Conservation (phyloP, 2,888 invertebrate species). For the Meteorus colon region DNA sequence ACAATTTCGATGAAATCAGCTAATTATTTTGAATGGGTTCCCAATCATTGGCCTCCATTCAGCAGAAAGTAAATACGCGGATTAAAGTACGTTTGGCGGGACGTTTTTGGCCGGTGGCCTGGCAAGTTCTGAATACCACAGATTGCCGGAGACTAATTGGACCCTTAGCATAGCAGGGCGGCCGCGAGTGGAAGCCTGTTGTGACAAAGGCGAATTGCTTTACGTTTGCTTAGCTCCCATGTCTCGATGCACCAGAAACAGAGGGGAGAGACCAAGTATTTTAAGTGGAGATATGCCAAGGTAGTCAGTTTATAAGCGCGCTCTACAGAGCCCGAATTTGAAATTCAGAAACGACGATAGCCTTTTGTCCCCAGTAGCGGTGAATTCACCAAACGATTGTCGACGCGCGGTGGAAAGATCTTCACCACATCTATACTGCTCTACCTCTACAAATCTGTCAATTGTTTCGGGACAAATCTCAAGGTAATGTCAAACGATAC, state of each 20-base stretch:
- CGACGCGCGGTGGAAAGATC: slow-evolving; percentile 37
- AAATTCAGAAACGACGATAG: slow-evolving; percentile 68
- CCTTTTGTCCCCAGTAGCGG: slow-evolving; percentile 59
- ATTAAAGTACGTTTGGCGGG: slow-evolving; percentile 65
- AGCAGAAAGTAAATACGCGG: slow-evolving; percentile 51
- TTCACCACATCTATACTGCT: slow-evolving; percentile 50
- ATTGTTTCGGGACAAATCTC: slow-evolving; percentile 72
- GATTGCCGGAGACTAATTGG: slow-evolving; percentile 71
- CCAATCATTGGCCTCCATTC: slow-evolving; percentile 58
- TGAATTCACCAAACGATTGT: slow-evolving; percentile 11
- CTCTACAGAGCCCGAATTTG: slow-evolving; percentile 62
- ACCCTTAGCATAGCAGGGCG: slow-evolving; percentile 66
- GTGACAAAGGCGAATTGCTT: slow-evolving; percentile 43
- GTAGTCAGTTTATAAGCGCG: slow-evolving; percentile 40
- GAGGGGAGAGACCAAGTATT: slow-evolving; percentile 17
- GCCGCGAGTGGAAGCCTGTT: slow-evolving; percentile 55
- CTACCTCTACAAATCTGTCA: slow-evolving; percentile 71
- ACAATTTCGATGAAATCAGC: slow-evolving; percentile 70
- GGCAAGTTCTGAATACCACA: slow-evolving; percentile 65
- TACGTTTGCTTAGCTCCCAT: slow-evolving; percentile 28
- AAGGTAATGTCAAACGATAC: slow-evolving; percentile 35
- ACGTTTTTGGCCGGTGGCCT: slow-evolving; percentile 66
- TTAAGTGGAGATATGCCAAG: slow-evolving; percentile 42
- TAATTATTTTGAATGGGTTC: slow-evolving; percentile 73
- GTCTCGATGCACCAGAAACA: slow-evolving; percentile 44